These are phyloP conservation scores for Lepidurus packardi DNA, from an alignment of 1,140 invertebrate genomes.

Conservation along the genomic window DNA sequence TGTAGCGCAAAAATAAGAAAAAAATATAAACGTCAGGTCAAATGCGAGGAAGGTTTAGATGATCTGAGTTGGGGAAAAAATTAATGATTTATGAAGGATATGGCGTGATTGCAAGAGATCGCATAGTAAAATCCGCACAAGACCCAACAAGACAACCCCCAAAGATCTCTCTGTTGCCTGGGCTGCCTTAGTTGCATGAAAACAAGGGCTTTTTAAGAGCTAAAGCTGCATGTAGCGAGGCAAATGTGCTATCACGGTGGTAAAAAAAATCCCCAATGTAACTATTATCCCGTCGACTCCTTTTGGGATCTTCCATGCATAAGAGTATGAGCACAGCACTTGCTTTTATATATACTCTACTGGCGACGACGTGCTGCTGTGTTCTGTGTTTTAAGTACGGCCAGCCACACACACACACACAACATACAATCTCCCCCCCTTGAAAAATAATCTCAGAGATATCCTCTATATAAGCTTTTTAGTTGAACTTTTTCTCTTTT, in stretches of 20 bases:
- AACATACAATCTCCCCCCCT: neutral
- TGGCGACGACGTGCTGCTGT: slow-evolving; percentile 20
- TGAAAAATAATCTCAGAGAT: neutral
- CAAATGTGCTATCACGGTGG: neutral
- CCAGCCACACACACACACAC: slow-evolving; percentile 8
- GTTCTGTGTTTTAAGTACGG: neutral
- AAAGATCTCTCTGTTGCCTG: neutral
- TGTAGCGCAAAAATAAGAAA: neutral
- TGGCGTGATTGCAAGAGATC: slow-evolving; percentile 17
- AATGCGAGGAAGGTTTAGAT: neutral
- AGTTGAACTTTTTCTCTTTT: neutral
- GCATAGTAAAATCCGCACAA: slow-evolving; percentile 7
- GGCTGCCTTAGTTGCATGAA: neutral
- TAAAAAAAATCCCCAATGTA: neutral
- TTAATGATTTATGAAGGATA: slow-evolving; percentile 6
- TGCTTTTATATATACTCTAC: neutral
- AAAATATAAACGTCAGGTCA: neutral
- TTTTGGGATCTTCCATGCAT: neutral
- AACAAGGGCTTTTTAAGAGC: neutral
- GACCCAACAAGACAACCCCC: neutral
- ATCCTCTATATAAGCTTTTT: neutral
- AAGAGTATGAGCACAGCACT: neutral
- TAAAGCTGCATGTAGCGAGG: slow-evolving; percentile 1
- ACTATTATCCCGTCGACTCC: neutral
- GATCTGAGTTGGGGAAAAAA: neutral